Conservation (phyloP, 2,888 invertebrate species). For the Oligia fasciuncula region DNA sequence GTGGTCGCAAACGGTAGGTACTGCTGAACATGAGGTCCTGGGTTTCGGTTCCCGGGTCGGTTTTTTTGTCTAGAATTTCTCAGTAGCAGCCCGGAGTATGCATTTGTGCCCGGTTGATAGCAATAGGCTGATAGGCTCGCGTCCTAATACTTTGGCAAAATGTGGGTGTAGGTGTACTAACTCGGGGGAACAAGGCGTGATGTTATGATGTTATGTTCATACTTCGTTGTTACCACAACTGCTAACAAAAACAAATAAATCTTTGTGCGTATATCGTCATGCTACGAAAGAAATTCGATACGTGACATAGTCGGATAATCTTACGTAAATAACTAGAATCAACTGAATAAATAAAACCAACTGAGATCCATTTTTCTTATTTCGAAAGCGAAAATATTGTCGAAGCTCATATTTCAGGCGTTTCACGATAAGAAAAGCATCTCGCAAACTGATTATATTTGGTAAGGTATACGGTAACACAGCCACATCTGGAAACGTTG, state of each 20-base stretch:
- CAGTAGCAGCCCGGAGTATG: background rate
- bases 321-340: conserved; percentile 43
- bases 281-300: conserved; percentile 10
- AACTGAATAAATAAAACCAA: conserved; percentile 50
- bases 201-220: conserved; percentile 23
- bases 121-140: too few species aligned
- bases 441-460: conserved; percentile 38
- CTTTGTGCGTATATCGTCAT: background rate
- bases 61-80: background rate
- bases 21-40: background rate
- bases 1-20: background rate
- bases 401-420: conserved; percentile 51
- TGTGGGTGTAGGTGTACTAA: too few species aligned
- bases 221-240: background rate
- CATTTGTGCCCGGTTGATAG: too few species aligned
- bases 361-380: conserved; percentile 47
- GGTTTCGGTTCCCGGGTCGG: background rate
- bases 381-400: conserved; percentile 46
- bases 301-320: conserved; percentile 33
- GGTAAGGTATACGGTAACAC: too few species aligned
- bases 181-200: background rate
- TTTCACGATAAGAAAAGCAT: conserved; percentile 52
- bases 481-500: conserved; percentile 27
- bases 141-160: background rate
- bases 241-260: conserved; percentile 12